Conservation (phyloP, 1,140 invertebrate genomes). For the Drosophila mauritiana region DNA sequence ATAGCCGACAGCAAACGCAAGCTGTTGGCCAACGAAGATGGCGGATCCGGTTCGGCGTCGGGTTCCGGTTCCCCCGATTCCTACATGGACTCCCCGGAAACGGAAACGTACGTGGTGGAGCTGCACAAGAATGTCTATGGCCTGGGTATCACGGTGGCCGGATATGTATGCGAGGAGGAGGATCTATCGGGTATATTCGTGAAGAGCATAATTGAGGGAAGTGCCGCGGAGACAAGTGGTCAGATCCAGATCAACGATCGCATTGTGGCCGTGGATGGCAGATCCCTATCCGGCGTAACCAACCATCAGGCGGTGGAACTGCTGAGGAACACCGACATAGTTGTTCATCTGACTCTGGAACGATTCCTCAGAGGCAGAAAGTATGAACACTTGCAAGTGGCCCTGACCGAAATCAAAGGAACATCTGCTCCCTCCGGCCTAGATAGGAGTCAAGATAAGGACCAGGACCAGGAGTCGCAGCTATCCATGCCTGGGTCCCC, state of each 20-base stretch:
- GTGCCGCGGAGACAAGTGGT: slow-evolving; percentile 94
- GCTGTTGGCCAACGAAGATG: slow-evolving; percentile 53
- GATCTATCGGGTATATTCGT: slow-evolving; percentile 97
- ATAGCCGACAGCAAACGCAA: slow-evolving; percentile 70
- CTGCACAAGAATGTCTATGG: slow-evolving; percentile 89
- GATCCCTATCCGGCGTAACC: slow-evolving; percentile 91
- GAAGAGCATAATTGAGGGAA: slow-evolving; percentile 96
- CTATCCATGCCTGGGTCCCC: slow-evolving; percentile 87
- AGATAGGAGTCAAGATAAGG: slow-evolving; percentile 40
- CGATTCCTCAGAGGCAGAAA: slow-evolving; percentile 94
- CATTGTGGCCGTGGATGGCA: slow-evolving; percentile 94
- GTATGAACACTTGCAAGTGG: slow-evolving; percentile 94
- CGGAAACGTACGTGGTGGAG: slow-evolving; percentile 87
- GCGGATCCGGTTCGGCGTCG: slow-evolving; percentile 49
- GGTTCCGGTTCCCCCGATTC: slow-evolving; percentile 62
- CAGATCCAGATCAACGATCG: slow-evolving; percentile 96
- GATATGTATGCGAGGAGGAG: slow-evolving; percentile 90
- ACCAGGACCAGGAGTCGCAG: slow-evolving; percentile 86
- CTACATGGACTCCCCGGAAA: slow-evolving; percentile 85
- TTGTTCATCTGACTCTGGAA: slow-evolving; percentile 92
- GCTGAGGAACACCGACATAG: slow-evolving; percentile 92
- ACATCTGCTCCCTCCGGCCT: slow-evolving; percentile 20
- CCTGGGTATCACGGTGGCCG: slow-evolving; percentile 88
- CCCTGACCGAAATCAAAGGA: slow-evolving; percentile 88
- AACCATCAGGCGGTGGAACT: slow-evolving; percentile 96